Evolutionary conservation across 1,140 invertebrate genomes (phyloP).

Genomic region (Vollenhovia emeryi): DNA sequence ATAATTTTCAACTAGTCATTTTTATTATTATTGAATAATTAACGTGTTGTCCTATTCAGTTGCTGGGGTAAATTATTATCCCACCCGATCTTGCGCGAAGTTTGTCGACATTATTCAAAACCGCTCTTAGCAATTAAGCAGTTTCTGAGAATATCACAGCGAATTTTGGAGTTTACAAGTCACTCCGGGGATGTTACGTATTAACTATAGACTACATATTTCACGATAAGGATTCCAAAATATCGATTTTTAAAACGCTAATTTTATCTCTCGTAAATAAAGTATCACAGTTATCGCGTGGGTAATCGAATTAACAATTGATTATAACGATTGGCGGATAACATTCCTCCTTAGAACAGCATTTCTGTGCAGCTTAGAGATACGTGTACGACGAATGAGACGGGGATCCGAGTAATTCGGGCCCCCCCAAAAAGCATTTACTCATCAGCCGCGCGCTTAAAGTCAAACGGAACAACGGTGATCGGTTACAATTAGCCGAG

Average conservation of each 20-base stretch:
- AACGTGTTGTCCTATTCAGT: not conserved
- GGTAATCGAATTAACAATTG: not conserved
- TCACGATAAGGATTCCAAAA: not conserved
- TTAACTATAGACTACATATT: not conserved
- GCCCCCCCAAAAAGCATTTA: not conserved
- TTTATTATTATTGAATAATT: not conserved
- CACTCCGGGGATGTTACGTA: not conserved
- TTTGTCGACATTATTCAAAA: conserved; percentile 36
- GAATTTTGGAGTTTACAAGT: not conserved
- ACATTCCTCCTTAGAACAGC: not conserved
- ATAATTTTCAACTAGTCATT: not conserved
- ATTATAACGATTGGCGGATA: not conserved
- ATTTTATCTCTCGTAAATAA: not conserved
- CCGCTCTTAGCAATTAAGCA: not conserved
- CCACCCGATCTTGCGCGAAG: not conserved
- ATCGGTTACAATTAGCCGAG: conserved; percentile 38
- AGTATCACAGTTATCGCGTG: not conserved
- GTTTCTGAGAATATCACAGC: conserved; percentile 5
- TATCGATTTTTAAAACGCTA: not conserved
- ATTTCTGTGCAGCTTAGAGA: not conserved
- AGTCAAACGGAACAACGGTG: not conserved
- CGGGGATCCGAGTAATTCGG: conserved; percentile 15
- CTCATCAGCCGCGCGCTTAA: conserved; percentile 5
- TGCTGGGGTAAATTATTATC: not conserved
- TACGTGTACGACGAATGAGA: not conserved